phyloP scores from a whole-genome alignment of 1,140 invertebrate genomes.

The Bathynomus jamesi region DNA sequence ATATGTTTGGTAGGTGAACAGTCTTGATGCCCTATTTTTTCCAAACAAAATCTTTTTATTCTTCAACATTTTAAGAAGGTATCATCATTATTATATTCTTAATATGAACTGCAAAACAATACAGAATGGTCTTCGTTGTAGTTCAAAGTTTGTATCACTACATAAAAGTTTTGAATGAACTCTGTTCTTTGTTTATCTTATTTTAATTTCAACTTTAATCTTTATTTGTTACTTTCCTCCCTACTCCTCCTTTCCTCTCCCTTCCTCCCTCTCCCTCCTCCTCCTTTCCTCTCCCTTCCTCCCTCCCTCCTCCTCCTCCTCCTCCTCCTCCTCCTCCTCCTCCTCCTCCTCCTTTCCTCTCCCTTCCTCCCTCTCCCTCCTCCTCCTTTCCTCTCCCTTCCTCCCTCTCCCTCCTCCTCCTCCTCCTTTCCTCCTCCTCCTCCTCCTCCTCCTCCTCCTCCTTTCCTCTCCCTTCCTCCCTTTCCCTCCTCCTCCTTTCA shows the following conservation, averaged over 20 bases:
- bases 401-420: not conserved
- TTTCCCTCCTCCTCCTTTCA: not conserved
- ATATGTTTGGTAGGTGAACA: too few species aligned
- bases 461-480: not conserved
- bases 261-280: not conserved
- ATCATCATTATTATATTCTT: too few species aligned
- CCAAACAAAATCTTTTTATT: too few species aligned
- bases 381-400: not conserved
- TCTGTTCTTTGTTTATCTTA: too few species aligned
- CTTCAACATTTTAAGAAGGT: too few species aligned
- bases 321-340: not conserved
- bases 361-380: not conserved
- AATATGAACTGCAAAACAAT: too few species aligned
- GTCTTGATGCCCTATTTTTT: too few species aligned
- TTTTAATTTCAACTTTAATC: too few species aligned
- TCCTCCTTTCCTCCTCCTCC: not conserved
- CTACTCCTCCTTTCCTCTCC: not conserved
- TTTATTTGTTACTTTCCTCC: not conserved
- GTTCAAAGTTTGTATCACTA: too few species aligned
- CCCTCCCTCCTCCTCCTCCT: not conserved
- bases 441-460: not conserved
- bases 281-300: not conserved
- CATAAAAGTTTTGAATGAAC: too few species aligned
- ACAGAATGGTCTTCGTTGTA: too few species aligned
- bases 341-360: not conserved